Percentiles rank a stretch among this genome's conserved stretches.
Conservation (phyloP, 2,113 vertebrate species). For the Chinchilla lanigera region DNA sequence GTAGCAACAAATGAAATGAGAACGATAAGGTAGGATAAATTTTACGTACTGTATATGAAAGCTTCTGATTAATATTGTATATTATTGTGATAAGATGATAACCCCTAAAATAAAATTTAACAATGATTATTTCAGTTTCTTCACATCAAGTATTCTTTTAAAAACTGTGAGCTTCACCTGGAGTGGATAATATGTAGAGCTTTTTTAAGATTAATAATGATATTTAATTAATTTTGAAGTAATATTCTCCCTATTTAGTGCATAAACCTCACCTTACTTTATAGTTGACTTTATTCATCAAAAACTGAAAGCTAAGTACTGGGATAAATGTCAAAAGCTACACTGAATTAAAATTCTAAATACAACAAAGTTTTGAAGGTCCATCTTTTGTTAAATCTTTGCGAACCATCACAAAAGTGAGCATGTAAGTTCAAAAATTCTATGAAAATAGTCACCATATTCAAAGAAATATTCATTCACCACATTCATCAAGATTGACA, state of each 20-base stretch:
- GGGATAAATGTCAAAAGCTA: neutral
- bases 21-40: conserved; percentile 59
- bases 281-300: neutral
- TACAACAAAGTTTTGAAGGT: neutral
- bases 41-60: conserved; percentile 41
- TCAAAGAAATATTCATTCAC: conserved; percentile 50
- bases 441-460: conserved; percentile 46
- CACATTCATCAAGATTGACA: conserved; percentile 45
- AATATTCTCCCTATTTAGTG: neutral
- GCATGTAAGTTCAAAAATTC: neutral
- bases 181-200: neutral
- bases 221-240: neutral
- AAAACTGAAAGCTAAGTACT: neutral
- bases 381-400: neutral
- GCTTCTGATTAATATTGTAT: conserved; percentile 50
- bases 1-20: conserved; percentile 74
- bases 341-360: neutral
- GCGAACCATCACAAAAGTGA: neutral
- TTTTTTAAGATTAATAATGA: neutral
- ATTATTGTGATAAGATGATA: neutral
- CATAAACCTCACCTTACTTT: neutral
- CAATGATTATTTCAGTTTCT: neutral
- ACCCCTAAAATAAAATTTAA: neutral
- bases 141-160: neutral
- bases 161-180: neutral